Percentiles rank a stretch among this genome's conserved stretches.
Evolutionary conservation across 2,113 vertebrate genomes (phyloP).

Genomic region (Saguinus imperator): DNA sequence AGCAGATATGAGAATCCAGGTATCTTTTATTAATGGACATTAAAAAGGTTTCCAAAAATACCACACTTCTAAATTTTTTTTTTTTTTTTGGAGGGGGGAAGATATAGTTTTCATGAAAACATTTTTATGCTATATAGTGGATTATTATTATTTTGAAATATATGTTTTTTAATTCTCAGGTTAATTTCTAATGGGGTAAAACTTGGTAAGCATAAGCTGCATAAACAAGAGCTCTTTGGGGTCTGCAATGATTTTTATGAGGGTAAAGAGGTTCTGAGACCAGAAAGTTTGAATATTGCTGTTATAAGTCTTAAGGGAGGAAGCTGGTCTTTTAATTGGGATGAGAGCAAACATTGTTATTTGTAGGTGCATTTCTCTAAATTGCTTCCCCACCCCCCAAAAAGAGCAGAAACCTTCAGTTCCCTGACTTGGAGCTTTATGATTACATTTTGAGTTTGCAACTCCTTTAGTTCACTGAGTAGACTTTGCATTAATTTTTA

Average conservation of each 20-base stretch:
- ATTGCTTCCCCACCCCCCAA: not conserved
- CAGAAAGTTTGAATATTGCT: not conserved
- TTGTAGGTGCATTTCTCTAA: not conserved
- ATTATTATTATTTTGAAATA: conserved; percentile 42
- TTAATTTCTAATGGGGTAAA: conserved; percentile 9
- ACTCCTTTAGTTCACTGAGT: not conserved
- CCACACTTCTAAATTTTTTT: not conserved
- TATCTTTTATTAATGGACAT: conserved; percentile 39
- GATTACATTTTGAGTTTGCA: not conserved
- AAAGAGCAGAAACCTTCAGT: not conserved
- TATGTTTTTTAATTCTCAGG: not conserved
- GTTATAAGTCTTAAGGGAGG: not conserved
- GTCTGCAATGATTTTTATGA: not conserved
- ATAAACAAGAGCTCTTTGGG: not conserved
- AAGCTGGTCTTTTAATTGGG: not conserved
- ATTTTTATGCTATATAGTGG: not conserved
- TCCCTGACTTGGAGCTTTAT: not conserved
- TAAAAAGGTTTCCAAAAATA: conserved; percentile 18
- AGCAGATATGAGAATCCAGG: not conserved
- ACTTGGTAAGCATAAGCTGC: not conserved
- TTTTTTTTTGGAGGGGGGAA: not conserved
- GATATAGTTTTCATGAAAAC: conserved; percentile 26
- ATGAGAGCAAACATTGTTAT: not conserved
- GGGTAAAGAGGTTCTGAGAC: not conserved
- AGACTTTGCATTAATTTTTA: not conserved